Conservation (phyloP, 2,888 invertebrate species). For the Drosophila picticornis region DNA sequence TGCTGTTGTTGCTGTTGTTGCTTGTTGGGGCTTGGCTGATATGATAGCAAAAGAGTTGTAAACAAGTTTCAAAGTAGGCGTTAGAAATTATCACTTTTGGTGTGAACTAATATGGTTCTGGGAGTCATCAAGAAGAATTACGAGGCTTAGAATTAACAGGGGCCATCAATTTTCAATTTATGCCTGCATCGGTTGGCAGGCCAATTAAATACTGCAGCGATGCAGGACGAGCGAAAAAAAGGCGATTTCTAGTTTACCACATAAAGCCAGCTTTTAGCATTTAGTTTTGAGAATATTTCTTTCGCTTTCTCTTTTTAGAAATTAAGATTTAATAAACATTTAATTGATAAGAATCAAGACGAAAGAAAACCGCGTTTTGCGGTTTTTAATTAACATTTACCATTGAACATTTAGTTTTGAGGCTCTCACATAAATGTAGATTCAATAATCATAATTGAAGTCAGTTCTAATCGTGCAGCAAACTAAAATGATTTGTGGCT, state of each 20-base stretch:
- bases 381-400: neutral
- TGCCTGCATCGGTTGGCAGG: neutral
- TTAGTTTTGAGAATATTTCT: neutral
- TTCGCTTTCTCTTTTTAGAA: neutral
- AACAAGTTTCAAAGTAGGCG: constrained; percentile 68
- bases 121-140: neutral
- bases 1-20: constrained; percentile 8
- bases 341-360: neutral
- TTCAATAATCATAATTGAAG: neutral
- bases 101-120: constrained; percentile 30
- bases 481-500: neutral
- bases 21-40: constrained; percentile 58
- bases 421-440: neutral
- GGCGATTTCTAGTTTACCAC: neutral
- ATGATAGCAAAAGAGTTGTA: constrained; percentile 71
- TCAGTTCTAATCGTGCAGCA: neutral
- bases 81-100: constrained; percentile 61
- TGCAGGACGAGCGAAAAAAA: neutral
- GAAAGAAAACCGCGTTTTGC: neutral
- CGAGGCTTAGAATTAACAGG: neutral
- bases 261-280: neutral
- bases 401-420: neutral
- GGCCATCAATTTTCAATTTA: neutral
- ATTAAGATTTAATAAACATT: neutral
- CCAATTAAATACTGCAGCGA: neutral